phyloP scores from a whole-genome alignment of 2,888 invertebrate species.

The Deilephila elpenor region DNA sequence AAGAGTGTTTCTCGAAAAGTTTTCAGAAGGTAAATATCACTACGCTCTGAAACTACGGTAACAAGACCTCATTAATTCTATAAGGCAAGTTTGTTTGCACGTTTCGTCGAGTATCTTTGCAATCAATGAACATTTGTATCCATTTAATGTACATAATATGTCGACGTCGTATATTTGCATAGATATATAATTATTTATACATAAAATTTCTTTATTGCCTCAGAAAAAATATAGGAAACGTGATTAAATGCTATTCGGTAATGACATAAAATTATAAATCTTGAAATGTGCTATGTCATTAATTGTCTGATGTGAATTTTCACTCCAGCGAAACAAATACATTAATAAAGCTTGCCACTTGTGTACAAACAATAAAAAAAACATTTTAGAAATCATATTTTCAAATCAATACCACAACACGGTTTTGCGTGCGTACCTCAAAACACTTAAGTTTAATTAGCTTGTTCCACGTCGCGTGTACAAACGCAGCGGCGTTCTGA shows the following conservation, averaged over 20 bases:
- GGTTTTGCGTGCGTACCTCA: background rate
- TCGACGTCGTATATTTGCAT: too few relatives aligned
- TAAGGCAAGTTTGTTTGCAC: background rate
- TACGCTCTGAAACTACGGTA: background rate
- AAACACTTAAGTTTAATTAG: background rate
- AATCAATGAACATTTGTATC: background rate
- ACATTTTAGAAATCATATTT: background rate
- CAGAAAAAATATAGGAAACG: too few relatives aligned
- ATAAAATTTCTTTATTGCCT: too few relatives aligned
- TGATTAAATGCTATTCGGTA: too few relatives aligned
- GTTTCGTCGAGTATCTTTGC: background rate
- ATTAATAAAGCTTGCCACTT: too few relatives aligned
- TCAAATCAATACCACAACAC: background rate
- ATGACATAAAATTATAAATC: too few relatives aligned
- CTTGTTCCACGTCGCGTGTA: conserved; percentile 12
- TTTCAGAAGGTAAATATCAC: background rate
- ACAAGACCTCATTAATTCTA: background rate
- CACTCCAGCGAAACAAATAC: too few relatives aligned
- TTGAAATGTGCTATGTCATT: too few relatives aligned
- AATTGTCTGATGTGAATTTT: too few relatives aligned
- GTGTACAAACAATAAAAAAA: background rate
- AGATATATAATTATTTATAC: background rate
- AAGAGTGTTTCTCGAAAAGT: background rate
- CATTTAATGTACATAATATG: background rate
- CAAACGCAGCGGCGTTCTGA: background rate